A percentile compares a stretch with the other conserved stretches of the same genome.
Conservation (phyloP, 1,140 invertebrate genomes). For the Metopolophium dirhodum region DNA sequence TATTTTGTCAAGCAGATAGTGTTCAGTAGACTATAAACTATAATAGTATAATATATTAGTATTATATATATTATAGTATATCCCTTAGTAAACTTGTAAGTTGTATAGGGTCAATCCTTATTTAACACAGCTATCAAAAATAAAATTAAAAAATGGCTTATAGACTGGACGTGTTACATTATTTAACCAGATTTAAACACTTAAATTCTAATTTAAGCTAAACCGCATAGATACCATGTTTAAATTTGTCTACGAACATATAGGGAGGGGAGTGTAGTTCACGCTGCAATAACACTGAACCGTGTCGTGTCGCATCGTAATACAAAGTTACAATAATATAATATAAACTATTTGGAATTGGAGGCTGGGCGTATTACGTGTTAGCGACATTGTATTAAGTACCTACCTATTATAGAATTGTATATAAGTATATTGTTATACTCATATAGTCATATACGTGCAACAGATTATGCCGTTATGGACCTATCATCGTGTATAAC, state of each 20-base stretch:
- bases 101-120: neutral
- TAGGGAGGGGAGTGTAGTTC: neutral
- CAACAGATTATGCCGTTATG: neutral
- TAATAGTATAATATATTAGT: neutral
- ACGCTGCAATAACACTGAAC: neutral
- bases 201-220: neutral
- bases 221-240: neutral
- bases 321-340: neutral
- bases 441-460: neutral
- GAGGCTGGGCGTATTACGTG: neutral
- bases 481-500: neutral
- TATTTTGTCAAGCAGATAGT: neutral
- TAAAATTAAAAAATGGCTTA: neutral
- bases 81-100: neutral
- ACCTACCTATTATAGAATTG: neutral
- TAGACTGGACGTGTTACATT: neutral
- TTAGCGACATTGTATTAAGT: neutral
- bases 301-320: neutral
- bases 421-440: neutral
- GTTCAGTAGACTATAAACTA: neutral
- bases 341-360: neutral
- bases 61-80: neutral
- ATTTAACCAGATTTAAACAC: neutral
- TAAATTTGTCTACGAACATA: neutral
- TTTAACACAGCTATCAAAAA: neutral